These are phyloP conservation scores for Melanogrammus aeglefinus DNA, from an alignment of 2,797 vertebrate species.

Conservation along the genomic window DNA sequence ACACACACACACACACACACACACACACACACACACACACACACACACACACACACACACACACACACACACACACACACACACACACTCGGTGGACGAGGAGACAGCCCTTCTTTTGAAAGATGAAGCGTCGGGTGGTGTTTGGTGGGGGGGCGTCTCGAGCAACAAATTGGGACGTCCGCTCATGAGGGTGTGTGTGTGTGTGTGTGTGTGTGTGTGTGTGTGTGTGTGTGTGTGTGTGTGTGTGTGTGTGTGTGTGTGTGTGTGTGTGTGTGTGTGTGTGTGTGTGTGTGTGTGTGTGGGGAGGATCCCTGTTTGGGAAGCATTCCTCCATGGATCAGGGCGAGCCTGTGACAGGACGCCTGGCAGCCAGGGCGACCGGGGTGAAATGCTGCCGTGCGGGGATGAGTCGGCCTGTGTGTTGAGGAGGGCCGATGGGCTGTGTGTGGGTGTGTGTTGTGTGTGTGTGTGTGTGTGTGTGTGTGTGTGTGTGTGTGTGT, in stretches of 20 bases:
- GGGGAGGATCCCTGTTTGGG: slow-evolving; percentile 43
- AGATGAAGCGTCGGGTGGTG: slow-evolving; percentile 43
- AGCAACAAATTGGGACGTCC: slow-evolving; percentile 67
- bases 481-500: too few relatives aligned
- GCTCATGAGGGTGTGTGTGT: slow-evolving; percentile 20
- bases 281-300: background rate
- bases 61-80: too few relatives aligned
- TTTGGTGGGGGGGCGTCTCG: slow-evolving; percentile 30
- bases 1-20: too few relatives aligned
- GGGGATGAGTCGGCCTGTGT: slow-evolving; percentile 16
- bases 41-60: too few relatives aligned
- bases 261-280: too few relatives aligned
- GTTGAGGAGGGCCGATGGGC: slow-evolving; percentile 18
- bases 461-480: too few relatives aligned
- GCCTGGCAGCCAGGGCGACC: slow-evolving; percentile 51
- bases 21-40: too few relatives aligned
- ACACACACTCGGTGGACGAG: too few relatives aligned
- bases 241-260: background rate
- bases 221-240: too few relatives aligned
- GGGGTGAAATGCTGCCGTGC: slow-evolving; percentile 61
- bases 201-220: too few relatives aligned
- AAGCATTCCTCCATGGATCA: slow-evolving; percentile 47
- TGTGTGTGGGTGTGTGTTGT: too few relatives aligned
- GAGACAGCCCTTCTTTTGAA: slow-evolving; percentile 12
- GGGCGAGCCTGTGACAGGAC: slow-evolving; percentile 60